phyloP scores from a whole-genome alignment of 2,888 invertebrate species.

The Campaea margaritaria region DNA sequence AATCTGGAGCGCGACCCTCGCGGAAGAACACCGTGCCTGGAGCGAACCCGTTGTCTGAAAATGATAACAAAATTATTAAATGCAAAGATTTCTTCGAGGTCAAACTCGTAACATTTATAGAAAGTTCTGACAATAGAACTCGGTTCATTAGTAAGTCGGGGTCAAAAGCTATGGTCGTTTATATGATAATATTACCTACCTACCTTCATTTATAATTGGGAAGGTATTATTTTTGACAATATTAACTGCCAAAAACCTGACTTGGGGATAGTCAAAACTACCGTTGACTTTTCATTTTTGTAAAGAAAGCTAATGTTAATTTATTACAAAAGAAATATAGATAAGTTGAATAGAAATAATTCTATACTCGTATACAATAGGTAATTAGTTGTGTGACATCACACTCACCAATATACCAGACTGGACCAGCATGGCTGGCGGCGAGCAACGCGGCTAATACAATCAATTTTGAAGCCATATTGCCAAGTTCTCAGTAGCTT shows the following conservation, averaged over 20 bases:
- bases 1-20: conserved; percentile 49
- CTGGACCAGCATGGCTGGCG: conserved; percentile 62
- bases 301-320: conserved; percentile 23
- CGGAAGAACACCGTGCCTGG: conserved; percentile 54
- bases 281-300: conserved; percentile 19
- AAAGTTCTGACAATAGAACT: conserved; percentile 21
- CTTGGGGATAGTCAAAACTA: conserved; percentile 2
- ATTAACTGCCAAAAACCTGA: conserved; percentile 18
- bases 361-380: conserved; percentile 22
- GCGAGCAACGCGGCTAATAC: conserved; percentile 59
- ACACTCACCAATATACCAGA: conserved; percentile 62
- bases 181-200: conserved; percentile 42
- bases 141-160: conserved; percentile 3
- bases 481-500: conserved; percentile 40
- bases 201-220: neutral
- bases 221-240: conserved; percentile 10
- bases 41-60: conserved; percentile 33
- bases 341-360: neutral
- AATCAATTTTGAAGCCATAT: conserved; percentile 68
- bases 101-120: conserved; percentile 4
- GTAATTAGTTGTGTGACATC: conserved; percentile 14
- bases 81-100: neutral
- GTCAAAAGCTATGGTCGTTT: conserved; percentile 19
- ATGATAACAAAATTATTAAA: neutral
- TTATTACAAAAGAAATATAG: neutral